Conservation (phyloP, 92 coral and sea anemone genomes). For the Anthopleura xanthogrammica region DNA sequence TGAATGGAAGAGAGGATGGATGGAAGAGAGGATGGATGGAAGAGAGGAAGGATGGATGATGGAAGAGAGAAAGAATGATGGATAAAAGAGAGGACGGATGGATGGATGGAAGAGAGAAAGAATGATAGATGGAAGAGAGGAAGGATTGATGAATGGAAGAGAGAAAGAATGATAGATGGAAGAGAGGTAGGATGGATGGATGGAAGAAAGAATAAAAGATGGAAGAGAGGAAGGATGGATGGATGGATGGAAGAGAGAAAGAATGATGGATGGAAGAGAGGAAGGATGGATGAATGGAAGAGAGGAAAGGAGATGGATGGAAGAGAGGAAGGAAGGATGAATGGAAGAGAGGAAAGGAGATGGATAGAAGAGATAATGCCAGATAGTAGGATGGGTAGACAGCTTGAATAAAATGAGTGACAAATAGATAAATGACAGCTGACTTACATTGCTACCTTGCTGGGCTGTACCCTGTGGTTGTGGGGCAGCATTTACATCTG, state of each 20-base stretch:
- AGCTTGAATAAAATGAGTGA: background rate
- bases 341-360: background rate
- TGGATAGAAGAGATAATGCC: background rate
- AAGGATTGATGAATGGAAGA: no score
- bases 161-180: background rate
- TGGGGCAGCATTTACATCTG: constrained; percentile 6
- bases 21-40: background rate
- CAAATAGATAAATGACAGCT: background rate
- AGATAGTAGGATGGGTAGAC: background rate
- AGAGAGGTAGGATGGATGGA: background rate
- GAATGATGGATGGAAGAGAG: no score
- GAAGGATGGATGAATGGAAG: no score
- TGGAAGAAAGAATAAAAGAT: no score
- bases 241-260: no score
- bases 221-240: no score
- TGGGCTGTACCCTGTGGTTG: constrained; percentile 14
- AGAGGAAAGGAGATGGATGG: no score
- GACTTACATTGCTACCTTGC: constrained; percentile 18
- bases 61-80: no score
- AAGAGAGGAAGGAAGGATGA: background rate
- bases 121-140: background rate
- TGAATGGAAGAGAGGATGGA: background rate
- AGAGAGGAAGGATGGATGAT: background rate
- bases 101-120: background rate
- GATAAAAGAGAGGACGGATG: no score